Base-by-base conservation (phyloP, 2,888 invertebrate genomes). In the Apantesis nais region DNA sequence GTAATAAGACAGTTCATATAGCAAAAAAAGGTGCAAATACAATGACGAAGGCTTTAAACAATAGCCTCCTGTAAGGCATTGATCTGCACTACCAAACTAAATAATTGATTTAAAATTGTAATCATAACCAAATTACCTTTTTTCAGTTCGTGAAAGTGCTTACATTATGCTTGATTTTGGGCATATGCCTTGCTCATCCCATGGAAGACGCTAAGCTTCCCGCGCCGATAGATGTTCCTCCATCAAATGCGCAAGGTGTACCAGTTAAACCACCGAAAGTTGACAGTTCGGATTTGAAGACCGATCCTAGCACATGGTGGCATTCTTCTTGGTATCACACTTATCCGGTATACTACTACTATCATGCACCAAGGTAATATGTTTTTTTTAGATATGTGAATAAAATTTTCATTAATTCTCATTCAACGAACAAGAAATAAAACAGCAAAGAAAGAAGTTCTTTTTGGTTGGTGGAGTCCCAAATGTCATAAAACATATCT, bases 251-350 rank as follows among this genome's bases (percentile, higher is more conserved):
- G 14, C 66, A 60, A 19, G 55, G 16, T 12, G 19, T 68, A 16
- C 34, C 48, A 0, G 67, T 58, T 3, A n/a, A 70, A 31, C 70
- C 74, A 5, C 16, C 55, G 0, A 70, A 70, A 1, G 22, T 63
- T 55, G 74, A 71, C 3, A 39, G 44, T 19, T 69, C 71, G 1
- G 80, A 79, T 61, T 69, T 80, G 68, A 71, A 76, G n/a, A 39
- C 79, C 0, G 78, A 80, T 31, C 70, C 78, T 9, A 76, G 65
- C 41, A 44, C 44, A 41, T 80, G 79, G 79, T 78, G 66, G 72
- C 64, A 73, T 62, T 68, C 55, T 16, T 76, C 70, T 68, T 70
- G 70, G 31, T 70, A 67, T 3, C 39, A 70, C 29, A 1, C 66
- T 1, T 67, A 72, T 69, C 79, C 79, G 5, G 12, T 61, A 34